Evolutionary conservation across 1,140 invertebrate species (phyloP).

Genomic region (Saccostrea cuccullata): DNA sequence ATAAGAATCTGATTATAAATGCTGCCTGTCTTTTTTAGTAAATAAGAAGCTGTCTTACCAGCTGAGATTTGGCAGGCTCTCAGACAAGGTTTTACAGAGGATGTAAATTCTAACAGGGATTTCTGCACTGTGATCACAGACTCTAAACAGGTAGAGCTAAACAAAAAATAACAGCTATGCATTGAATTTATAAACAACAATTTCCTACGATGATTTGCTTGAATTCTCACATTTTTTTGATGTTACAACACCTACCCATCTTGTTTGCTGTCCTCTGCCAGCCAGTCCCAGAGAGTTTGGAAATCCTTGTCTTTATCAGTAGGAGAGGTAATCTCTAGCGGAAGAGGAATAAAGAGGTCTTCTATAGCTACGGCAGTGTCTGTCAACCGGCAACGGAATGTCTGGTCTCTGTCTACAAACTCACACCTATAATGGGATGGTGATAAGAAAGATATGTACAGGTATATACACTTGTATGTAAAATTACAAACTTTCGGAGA

Average conservation of each 20-base stretch:
- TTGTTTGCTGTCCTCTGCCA: neutral
- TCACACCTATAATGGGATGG: neutral
- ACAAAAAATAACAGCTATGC: neutral
- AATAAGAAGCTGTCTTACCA: neutral
- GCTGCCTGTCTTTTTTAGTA: no score
- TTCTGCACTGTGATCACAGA: constrained; percentile 3
- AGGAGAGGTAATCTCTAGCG: neutral
- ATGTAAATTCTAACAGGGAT: neutral
- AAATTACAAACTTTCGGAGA: no score
- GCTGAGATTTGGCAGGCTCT: neutral
- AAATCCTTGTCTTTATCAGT: neutral
- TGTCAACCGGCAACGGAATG: neutral
- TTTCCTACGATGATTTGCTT: no score
- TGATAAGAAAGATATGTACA: no score
- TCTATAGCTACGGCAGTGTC: neutral
- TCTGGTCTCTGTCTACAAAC: neutral
- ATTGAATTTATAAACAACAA: no score
- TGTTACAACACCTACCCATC: neutral
- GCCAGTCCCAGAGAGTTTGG: constrained; percentile 5
- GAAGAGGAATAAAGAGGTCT: neutral
- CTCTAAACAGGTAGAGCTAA: neutral
- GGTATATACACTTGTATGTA: no score
- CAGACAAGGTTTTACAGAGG: neutral
- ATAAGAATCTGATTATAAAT: no score
- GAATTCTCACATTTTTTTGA: no score